Evolutionary conservation across 2,888 invertebrate genomes (phyloP).

Genomic region (Chaitophorus viminalis): DNA sequence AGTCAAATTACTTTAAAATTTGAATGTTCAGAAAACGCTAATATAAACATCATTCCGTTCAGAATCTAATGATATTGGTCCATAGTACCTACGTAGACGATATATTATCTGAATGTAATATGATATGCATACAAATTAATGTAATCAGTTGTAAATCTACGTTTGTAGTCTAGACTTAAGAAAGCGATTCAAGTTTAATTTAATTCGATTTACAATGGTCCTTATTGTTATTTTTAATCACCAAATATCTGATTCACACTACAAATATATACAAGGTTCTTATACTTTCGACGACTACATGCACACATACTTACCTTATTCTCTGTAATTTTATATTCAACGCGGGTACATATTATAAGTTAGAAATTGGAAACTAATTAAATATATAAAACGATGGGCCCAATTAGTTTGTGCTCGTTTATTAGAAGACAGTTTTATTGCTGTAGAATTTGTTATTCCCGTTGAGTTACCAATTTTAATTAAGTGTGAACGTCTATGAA

Average conservation of each 20-base stretch:
- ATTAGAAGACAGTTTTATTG: not conserved
- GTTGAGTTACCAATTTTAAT: not conserved
- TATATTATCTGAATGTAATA: too few species aligned
- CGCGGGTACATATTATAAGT: not conserved
- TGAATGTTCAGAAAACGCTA: too few species aligned
- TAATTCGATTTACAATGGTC: not conserved
- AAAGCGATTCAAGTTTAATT: not conserved
- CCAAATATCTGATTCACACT: not conserved
- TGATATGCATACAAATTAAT: too few species aligned
- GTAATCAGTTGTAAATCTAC: not conserved
- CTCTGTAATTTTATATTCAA: not conserved
- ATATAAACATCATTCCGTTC: too few species aligned
- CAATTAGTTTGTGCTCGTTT: not conserved
- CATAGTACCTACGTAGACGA: too few species aligned
- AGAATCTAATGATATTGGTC: too few species aligned
- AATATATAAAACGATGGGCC: slow-evolving; percentile 18
- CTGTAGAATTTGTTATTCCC: not conserved
- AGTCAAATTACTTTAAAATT: too few species aligned
- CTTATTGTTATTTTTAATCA: not conserved
- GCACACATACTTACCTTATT: too few species aligned
- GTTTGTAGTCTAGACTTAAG: not conserved
- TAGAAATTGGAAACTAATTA: slow-evolving; percentile 8
- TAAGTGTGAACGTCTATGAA: not conserved
- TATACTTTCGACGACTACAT: not conserved
- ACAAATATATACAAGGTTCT: not conserved